A percentile compares a stretch with the other conserved stretches of the same genome.
phyloP scores from a whole-genome alignment of 1,140 invertebrate species.

The Zaprionus nigranus region DNA sequence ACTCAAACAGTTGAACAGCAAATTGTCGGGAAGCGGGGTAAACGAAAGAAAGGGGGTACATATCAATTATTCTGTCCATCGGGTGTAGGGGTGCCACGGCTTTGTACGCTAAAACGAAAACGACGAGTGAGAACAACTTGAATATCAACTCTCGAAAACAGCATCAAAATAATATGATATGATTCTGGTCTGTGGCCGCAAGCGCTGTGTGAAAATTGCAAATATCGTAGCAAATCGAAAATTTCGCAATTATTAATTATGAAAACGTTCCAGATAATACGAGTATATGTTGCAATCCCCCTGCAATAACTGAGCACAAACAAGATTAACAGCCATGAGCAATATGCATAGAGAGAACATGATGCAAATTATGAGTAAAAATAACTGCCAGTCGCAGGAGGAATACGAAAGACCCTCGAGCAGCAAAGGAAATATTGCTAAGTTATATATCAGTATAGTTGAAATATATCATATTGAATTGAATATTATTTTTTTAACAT shows the following conservation, averaged over 20 bases:
- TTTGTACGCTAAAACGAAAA: neutral
- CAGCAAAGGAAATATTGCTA: neutral
- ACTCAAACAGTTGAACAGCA: conserved; percentile 54
- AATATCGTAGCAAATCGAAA: conserved; percentile 65
- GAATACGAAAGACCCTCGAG: too few species aligned
- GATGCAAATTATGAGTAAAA: neutral
- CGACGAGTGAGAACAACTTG: neutral
- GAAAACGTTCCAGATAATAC: conserved; percentile 56
- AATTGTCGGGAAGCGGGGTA: neutral
- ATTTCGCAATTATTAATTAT: conserved; percentile 70
- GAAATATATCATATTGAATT: neutral
- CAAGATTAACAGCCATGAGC: neutral
- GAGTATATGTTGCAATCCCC: conserved; percentile 29
- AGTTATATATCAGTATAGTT: neutral
- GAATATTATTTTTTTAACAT: too few species aligned
- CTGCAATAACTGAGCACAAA: too few species aligned
- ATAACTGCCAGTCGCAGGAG: neutral
- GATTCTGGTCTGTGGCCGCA: conserved; percentile 26
- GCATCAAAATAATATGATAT: conserved; percentile 10
- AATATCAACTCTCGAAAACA: neutral
- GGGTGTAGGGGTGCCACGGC: neutral
- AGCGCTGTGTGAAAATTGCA: conserved; percentile 66
- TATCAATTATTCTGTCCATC: neutral
- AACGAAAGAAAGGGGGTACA: neutral
- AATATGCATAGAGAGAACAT: neutral